Evolutionary conservation across 2,888 invertebrate species (phyloP).

Genomic region (Drosophila fungiperda): DNA sequence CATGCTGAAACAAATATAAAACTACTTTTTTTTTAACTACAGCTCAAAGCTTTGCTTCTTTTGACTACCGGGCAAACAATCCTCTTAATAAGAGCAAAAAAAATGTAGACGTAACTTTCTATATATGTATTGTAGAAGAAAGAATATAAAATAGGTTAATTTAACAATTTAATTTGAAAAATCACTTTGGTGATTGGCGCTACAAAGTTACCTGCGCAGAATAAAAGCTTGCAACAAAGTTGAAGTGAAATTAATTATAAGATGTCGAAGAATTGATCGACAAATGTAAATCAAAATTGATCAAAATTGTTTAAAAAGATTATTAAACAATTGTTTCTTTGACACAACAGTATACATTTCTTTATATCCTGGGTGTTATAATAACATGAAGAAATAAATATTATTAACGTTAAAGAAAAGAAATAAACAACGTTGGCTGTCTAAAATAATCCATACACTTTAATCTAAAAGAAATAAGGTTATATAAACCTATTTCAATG

Average conservation of each 20-base stretch:
- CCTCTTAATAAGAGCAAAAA: neutral
- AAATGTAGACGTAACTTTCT: neutral
- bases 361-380: neutral
- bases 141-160: neutral
- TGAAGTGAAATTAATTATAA: constrained; percentile 1
- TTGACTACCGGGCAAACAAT: constrained; percentile 13
- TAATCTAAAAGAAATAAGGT: neutral
- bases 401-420: neutral
- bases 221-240: neutral
- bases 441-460: neutral
- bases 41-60: neutral
- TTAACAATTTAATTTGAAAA: neutral
- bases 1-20: neutral
- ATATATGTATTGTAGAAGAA: neutral
- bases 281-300: neutral
- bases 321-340: neutral
- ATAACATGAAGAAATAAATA: neutral
- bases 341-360: neutral
- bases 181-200: constrained; percentile 25
- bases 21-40: neutral
- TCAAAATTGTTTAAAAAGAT: too few species aligned
- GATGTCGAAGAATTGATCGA: neutral
- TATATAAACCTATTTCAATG: neutral
- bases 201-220: constrained; percentile 34
- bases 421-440: neutral